phyloP scores from a whole-genome alignment of 1,140 invertebrate genomes.

The Rhynchophorus ferrugineus region DNA sequence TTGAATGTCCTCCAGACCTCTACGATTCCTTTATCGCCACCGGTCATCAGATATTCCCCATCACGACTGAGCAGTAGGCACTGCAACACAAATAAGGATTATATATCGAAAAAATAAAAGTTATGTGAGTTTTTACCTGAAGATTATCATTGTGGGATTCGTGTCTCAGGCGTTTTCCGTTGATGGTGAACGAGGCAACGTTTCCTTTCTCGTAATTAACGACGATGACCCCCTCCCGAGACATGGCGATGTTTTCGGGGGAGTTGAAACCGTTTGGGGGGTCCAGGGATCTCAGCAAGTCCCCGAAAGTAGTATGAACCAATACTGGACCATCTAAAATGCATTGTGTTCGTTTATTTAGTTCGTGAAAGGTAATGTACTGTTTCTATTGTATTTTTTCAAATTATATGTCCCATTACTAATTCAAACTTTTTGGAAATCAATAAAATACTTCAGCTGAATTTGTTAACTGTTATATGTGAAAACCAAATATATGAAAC shows the following conservation, averaged over 20 bases:
- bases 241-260: conserved; percentile 88
- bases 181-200: conserved; percentile 88
- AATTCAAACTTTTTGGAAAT: not conserved
- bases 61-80: conserved; percentile 91
- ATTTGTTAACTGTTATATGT: no score
- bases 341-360: no score
- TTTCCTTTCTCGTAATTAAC: conserved; percentile 88
- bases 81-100: conserved; percentile 46
- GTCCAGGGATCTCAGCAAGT: conserved; percentile 86
- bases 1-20: conserved; percentile 98
- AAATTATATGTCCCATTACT: no score
- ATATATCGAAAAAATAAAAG: not conserved
- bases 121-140: conserved; percentile 57
- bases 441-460: not conserved
- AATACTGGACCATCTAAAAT: conserved; percentile 83
- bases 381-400: no score
- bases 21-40: conserved; percentile 93
- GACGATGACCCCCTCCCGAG: conserved; percentile 92
- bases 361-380: no score
- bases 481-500: no score
- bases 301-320: conserved; percentile 97
- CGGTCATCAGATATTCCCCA: conserved; percentile 96
- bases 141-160: conserved; percentile 92
- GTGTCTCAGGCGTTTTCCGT: conserved; percentile 77
- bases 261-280: conserved; percentile 69